Percentiles rank a stretch among this genome's conserved stretches.
Evolutionary conservation across 2,113 vertebrate species (phyloP).

Genomic region (Zingel zingel): DNA sequence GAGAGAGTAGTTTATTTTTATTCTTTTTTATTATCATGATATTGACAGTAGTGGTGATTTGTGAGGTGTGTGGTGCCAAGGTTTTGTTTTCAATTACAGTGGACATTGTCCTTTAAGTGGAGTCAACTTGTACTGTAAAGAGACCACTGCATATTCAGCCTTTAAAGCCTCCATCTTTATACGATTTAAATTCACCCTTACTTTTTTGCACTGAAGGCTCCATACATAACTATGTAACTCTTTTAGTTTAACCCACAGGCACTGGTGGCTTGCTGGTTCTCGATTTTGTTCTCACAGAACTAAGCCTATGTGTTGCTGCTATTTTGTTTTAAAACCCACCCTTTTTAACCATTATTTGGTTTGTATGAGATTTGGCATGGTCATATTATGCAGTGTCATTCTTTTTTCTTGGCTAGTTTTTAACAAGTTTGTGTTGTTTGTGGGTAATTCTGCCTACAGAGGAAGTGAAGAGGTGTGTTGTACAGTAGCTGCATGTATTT

Average conservation of each 20-base stretch:
- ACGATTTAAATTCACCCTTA: slow-evolving; percentile 60
- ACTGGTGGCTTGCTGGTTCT: slow-evolving; percentile 86
- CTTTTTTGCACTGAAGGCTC: slow-evolving; percentile 86
- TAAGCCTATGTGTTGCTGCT: slow-evolving; percentile 87
- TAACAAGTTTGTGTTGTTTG: slow-evolving; percentile 50
- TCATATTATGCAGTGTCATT: slow-evolving; percentile 50
- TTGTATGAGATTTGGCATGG: slow-evolving; percentile 59
- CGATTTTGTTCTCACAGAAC: slow-evolving; percentile 80
- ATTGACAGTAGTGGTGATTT: slow-evolving; percentile 48
- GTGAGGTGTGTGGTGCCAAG: slow-evolving; percentile 62
- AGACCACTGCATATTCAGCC: slow-evolving; percentile 59
- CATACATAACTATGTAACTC: slow-evolving; percentile 72
- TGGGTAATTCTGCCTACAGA: slow-evolving; percentile 35
- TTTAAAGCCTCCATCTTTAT: slow-evolving; percentile 65
- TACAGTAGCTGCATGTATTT: slow-evolving; percentile 78
- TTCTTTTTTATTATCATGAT: slow-evolving; percentile 49
- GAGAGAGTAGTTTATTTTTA: slow-evolving; percentile 69
- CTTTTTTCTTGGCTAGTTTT: slow-evolving; percentile 46
- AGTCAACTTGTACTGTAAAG: slow-evolving; percentile 56
- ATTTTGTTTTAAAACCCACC: slow-evolving; percentile 63
- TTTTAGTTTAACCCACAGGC: slow-evolving; percentile 79
- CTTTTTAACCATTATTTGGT: slow-evolving; percentile 60
- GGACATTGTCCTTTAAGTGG: slow-evolving; percentile 48
- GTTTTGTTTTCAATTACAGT: slow-evolving; percentile 51
- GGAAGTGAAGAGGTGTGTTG: slow-evolving; percentile 71